A percentile compares a stretch with the other conserved stretches of the same genome.
Conservation (phyloP, 2,113 vertebrate genomes). For the Merops nubicus region DNA sequence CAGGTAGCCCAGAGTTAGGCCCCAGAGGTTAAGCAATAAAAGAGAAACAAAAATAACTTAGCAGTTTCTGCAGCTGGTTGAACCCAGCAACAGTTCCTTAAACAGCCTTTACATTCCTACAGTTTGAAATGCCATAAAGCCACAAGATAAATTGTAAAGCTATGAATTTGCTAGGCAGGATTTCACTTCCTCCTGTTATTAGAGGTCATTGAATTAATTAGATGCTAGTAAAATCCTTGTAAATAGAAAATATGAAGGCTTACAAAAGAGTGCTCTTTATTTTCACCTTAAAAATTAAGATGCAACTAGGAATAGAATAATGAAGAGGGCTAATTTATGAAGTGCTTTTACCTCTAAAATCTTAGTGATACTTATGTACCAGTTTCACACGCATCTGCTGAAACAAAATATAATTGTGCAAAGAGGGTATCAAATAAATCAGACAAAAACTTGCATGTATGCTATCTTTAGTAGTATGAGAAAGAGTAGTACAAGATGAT, state of each 20-base stretch:
- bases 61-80: conserved; percentile 62
- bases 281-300: conserved; percentile 69
- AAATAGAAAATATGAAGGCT: conserved; percentile 75
- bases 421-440: neutral
- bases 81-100: conserved; percentile 58
- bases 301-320: conserved; percentile 31
- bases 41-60: conserved; percentile 73
- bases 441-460: neutral
- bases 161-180: conserved; percentile 72
- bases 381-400: conserved; percentile 46
- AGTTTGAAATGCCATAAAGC: conserved; percentile 56
- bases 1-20: conserved; percentile 57
- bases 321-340: conserved; percentile 67
- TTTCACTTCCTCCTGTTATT: conserved; percentile 75
- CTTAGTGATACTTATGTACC: conserved; percentile 2
- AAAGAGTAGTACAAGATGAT: conserved; percentile 1
- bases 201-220: conserved; percentile 74
- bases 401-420: conserved; percentile 51
- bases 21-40: conserved; percentile 74
- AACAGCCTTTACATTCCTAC: conserved; percentile 59
- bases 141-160: conserved; percentile 67
- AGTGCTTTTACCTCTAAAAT: conserved; percentile 28
- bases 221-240: conserved; percentile 70
- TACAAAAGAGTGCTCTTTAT: conserved; percentile 65
- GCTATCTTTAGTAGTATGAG: neutral